Base-by-base conservation (phyloP, 64 coral and sea anemone species). In the Orbicella faveolata region DNA sequence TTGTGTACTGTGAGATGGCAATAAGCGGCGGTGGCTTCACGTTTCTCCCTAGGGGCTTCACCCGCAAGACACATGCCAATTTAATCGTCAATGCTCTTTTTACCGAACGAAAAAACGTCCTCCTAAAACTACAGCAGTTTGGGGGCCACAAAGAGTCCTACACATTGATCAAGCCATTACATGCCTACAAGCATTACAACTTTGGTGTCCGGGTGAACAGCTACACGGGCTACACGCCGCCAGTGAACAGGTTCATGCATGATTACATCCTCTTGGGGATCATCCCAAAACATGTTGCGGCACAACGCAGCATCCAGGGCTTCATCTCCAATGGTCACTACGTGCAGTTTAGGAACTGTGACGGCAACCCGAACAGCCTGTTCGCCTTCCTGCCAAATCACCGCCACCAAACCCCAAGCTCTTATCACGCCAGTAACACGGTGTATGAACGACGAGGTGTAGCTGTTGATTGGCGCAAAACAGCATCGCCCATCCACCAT, bases 331-430 rank as follows among this genome's bases (percentile, higher is more conserved):
- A 94, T 78, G 33, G 79, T 11, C 78, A 21, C 63, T 1, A 16
- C 2, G 34, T 94, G 14, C 16, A 62, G 10, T 94, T 94, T 8
- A 3, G 20, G 41, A 94, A 94, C 55, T 94, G 92, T 39, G 92
- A 94, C 53, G 62, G 2, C 2, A 94, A 90, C 76, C 92, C 92
- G 15, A 90, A 89, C 80, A 89, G 30, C 30, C 30, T 30, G 30
- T 30, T 30, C 30, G 30, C 30, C 30, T 30, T 30, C 30, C 30
- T 30, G 30, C 30, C 30, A 30, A 30, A 30, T 30, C 30, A 30
- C 30, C 30, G 30, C 30, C 30, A 30, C 30, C 84, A 76, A 41
- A 25, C 52, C 66, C 67, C 67, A 65, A 65, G 63, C 19, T 2
- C 14, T 2, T 65, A 65, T 21, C 63, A 65, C 19, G 4, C 52